These are phyloP conservation scores for Pseudobourletiella spinata DNA, from an alignment of 1,140 invertebrate species.

Conservation along the genomic window DNA sequence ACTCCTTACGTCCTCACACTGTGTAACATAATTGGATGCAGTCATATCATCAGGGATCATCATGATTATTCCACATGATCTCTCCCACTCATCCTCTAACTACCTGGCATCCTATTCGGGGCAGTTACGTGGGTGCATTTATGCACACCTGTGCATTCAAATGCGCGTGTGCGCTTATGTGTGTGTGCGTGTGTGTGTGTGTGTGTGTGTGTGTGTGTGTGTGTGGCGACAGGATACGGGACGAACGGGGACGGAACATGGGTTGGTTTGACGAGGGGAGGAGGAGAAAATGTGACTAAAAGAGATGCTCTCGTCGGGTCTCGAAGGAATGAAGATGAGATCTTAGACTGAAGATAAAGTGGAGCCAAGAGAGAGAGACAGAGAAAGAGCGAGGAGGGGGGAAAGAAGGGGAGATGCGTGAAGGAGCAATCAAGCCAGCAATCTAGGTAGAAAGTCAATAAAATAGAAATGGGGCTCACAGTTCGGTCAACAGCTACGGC, in stretches of 20 bases:
- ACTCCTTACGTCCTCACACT: too few relatives aligned
- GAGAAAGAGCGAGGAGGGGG: constrained; percentile 8
- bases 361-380: not conserved
- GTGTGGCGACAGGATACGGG: not conserved
- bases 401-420: constrained; percentile 14
- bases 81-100: too few relatives aligned
- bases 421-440: constrained; percentile 22
- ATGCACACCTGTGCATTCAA: too few relatives aligned
- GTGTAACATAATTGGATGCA: too few relatives aligned
- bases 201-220: too few relatives aligned
- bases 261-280: not conserved
- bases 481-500: constrained; percentile 16
- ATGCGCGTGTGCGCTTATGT: too few relatives aligned
- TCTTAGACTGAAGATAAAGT: not conserved
- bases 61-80: too few relatives aligned
- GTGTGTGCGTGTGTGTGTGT: too few relatives aligned
- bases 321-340: constrained; percentile 1
- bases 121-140: too few relatives aligned
- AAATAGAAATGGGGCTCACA: constrained; percentile 17
- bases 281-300: not conserved
- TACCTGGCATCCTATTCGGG: too few relatives aligned
- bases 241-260: not conserved
- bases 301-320: too few relatives aligned
- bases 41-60: too few relatives aligned
- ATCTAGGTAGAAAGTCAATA: constrained; percentile 30